phyloP scores from a whole-genome alignment of 2,888 invertebrate genomes.

The Pseudococcus viburni region DNA sequence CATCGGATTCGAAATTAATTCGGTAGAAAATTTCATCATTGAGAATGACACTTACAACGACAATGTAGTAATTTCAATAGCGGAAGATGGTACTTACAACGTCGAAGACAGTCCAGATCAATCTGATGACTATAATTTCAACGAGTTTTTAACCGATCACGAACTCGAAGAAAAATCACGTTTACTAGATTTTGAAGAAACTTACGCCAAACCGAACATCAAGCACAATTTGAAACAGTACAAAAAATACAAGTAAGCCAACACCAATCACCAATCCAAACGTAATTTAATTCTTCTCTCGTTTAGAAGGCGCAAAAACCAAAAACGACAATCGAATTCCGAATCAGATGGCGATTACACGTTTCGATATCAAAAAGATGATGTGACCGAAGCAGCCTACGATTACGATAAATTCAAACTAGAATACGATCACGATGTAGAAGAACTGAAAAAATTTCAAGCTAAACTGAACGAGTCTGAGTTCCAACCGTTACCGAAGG shows the following conservation, averaged over 20 bases:
- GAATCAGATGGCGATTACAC: slow-evolving; percentile 40
- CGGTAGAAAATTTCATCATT: background rate
- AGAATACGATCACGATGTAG: slow-evolving; percentile 56
- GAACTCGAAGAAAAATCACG: background rate
- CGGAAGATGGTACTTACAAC: background rate
- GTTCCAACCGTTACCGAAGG: slow-evolving; percentile 22
- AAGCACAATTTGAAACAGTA: slow-evolving; percentile 23
- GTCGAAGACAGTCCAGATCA: background rate
- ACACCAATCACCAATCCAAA: background rate
- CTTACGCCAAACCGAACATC: slow-evolving; percentile 20
- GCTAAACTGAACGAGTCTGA: slow-evolving; percentile 33
- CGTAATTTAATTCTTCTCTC: background rate
- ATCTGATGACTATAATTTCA: background rate
- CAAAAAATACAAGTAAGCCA: slow-evolving; percentile 12
- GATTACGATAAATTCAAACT: slow-evolving; percentile 60
- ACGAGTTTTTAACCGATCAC: background rate
- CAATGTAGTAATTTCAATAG: background rate
- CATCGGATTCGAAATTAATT: background rate
- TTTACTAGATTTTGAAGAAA: slow-evolving; percentile 19
- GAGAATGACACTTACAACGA: background rate
- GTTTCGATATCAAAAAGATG: slow-evolving; percentile 7
- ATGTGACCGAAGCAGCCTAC: slow-evolving; percentile 29
- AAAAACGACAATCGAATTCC: slow-evolving; percentile 18
- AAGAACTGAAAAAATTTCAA: slow-evolving; percentile 44
- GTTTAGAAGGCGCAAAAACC: background rate